Evolutionary conservation across 2,888 invertebrate species (phyloP).

Genomic region (Lamproptera curius): DNA sequence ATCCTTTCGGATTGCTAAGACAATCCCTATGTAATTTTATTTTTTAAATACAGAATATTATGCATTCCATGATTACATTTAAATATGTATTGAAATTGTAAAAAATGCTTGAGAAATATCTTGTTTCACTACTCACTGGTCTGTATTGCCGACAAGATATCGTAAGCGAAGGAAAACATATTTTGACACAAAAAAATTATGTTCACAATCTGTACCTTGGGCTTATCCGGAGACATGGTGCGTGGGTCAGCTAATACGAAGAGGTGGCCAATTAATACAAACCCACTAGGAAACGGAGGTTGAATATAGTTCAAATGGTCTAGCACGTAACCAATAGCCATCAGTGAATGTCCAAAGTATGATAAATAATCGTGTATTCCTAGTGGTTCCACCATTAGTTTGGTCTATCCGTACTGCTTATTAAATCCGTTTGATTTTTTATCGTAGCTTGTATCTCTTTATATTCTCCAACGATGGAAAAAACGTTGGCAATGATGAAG

Average conservation of each 20-base stretch:
- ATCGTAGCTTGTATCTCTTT: conserved; percentile 29
- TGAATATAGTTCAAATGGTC: conserved; percentile 46
- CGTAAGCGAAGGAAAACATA: conserved; percentile 50
- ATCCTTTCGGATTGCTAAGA: too few species aligned
- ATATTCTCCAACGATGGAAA: conserved; percentile 41
- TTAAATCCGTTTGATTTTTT: conserved; percentile 14
- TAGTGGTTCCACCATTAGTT: conserved; percentile 38
- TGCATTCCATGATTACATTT: too few species aligned
- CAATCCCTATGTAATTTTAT: too few species aligned
- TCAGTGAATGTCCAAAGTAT: conserved; percentile 51
- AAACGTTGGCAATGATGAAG: conserved; percentile 38
- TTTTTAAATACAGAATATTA: too few species aligned
- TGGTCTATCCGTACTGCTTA: conserved; percentile 3
- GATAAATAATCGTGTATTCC: conserved; percentile 42
- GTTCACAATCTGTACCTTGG: conserved; percentile 44
- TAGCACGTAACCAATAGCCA: conserved; percentile 59
- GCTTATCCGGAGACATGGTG: conserved; percentile 37
- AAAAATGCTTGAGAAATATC: too few species aligned
- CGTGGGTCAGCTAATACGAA: conserved; percentile 50
- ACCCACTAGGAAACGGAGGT: conserved; percentile 55
- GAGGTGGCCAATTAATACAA: conserved; percentile 57
- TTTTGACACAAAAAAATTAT: conserved; percentile 51
- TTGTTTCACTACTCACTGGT: conserved; percentile 41
- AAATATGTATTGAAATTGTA: too few species aligned
- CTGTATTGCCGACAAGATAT: conserved; percentile 27